Conservation (phyloP, 2,888 invertebrate species). For the Podotricha telesiphe region DNA sequence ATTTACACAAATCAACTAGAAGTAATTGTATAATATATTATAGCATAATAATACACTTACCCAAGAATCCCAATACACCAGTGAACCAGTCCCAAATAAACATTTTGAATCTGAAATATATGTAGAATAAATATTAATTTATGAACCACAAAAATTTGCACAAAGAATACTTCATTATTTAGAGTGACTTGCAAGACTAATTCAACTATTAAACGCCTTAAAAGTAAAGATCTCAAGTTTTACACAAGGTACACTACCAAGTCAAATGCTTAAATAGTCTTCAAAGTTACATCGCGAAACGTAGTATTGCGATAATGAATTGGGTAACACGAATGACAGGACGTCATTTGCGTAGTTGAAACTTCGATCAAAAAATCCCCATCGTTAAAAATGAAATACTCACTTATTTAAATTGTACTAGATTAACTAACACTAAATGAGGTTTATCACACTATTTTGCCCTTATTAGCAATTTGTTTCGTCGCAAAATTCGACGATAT, state of each 20-base stretch:
- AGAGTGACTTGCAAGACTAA: conserved; percentile 72
- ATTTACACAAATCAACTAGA: background rate
- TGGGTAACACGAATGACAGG: conserved; percentile 78
- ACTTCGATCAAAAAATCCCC: conserved; percentile 58
- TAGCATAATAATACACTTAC: conserved; percentile 81
- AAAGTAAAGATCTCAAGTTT: conserved; percentile 47
- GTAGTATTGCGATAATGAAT: conserved; percentile 62
- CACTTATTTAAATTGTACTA: conserved; percentile 80
- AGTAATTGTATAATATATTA: background rate
- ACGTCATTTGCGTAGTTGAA: conserved; percentile 73
- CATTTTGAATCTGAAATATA: conserved; percentile 85
- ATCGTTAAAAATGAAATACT: conserved; percentile 62
- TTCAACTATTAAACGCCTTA: conserved; percentile 62
- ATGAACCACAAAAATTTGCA: conserved; percentile 55
- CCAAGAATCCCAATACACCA: conserved; percentile 95
- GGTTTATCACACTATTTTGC: conserved; percentile 79
- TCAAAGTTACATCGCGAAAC: conserved; percentile 34
- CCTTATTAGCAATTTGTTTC: conserved; percentile 73
- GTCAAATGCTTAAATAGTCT: conserved; percentile 51
- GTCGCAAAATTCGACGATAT: conserved; percentile 73
- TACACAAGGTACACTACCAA: conserved; percentile 41
- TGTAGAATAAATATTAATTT: conserved; percentile 51
- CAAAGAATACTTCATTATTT: conserved; percentile 60
- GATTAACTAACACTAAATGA: conserved; percentile 73
- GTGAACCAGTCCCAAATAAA: conserved; percentile 98